Base-by-base conservation (phyloP, 1,140 invertebrate species). In the Bombus sibiricus region DNA sequence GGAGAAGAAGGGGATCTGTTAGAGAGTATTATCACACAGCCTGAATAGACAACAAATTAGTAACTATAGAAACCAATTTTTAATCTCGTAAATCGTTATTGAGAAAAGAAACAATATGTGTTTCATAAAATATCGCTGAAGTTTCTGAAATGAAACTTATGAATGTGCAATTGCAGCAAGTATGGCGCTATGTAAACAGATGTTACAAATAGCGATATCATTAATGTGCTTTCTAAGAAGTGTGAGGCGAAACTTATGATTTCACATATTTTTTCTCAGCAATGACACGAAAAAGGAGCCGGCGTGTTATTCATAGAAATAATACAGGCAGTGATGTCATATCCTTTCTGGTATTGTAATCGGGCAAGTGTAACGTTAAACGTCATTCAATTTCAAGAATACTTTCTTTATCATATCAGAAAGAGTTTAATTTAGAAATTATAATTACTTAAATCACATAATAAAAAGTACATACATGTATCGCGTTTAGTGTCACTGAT, bases 401-500 rank as follows among this genome's bases (percentile, higher is more conserved):
- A n/a, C 34, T 74, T 80, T 78, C n/a, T 57, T 64, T 59, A 81
- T 71, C 18, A 25, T 62, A 88, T 68, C 69, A 47, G 39, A 74
- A 83, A 41, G 79, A 78, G 39, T 78, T 80, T 77, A 62, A 53
- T 41, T 12, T 28, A 71, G 25, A 41, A 68, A 32, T 37, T 75
- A n/a, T 66, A 41, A 39, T 62, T 34, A 72, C n/a, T 22, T 74
- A 32, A 9, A 32, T 18, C 25, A 12, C 41, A 43, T 12, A 72
- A 62, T 34, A n/a, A 12, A 4, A 81, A 68, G 75, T 75, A 94
- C 94, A 93, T 92, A 95, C 94, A 91, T 92, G 93, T 94, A 43
- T 92, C 91, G 28, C 88, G 88, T 39, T 90, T 87, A 59, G 85
- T 85, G 64, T 90, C 91, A 41, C 89, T 91, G 68, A 86, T 93